Evolutionary conservation across 2,113 vertebrate species (phyloP), one percentile per base, ranked within the genome.

Genomic region (Lates calcarifer): DNA sequence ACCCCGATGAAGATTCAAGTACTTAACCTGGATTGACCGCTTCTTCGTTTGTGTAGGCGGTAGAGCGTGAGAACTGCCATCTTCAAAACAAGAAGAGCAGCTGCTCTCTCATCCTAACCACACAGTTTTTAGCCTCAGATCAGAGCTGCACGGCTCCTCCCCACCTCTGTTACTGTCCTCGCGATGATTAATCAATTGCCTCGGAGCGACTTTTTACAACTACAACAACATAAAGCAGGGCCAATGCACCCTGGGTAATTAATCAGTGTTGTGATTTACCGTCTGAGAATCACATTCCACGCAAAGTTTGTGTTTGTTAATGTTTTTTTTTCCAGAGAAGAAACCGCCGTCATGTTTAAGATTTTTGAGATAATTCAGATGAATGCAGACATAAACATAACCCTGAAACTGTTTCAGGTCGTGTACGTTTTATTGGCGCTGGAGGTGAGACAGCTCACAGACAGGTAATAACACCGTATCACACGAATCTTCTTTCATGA

Each of bases 101-200:
- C 82, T 57, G 33, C 57, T 57, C 33, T 84, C 33, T 58, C 67
- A 78, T 29, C 63, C 47, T 17, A 77, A 65, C 72, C 64, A 17
- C 63, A 56, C 72, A 51, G 31, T 20, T 51, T 79, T 68, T 47
- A 69, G 66, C 5, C 68, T 57, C 35, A 64, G 65, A 78, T 88
- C 71, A 67, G 70, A 75, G 68, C 55, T 53, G 39, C 8, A 10
- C 11, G 12, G 15, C 63, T 75, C 81, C 63, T 74, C 53, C 61
- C 77, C 22, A 56, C 20, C 62, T 53, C 55, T 57, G 69, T 81
- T 72, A 58, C 22, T 37, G 17, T 73, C 49, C 71, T 79, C 22
- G 29, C 74, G 47, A 43, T 74, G 63, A 84, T 85, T 74, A 53
- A 67, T 69, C 51, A 74, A 2, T 77, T 74, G 70, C 71, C 82